Conservation (phyloP, 2,797 vertebrate genomes). For the Serranus cabrilla region DNA sequence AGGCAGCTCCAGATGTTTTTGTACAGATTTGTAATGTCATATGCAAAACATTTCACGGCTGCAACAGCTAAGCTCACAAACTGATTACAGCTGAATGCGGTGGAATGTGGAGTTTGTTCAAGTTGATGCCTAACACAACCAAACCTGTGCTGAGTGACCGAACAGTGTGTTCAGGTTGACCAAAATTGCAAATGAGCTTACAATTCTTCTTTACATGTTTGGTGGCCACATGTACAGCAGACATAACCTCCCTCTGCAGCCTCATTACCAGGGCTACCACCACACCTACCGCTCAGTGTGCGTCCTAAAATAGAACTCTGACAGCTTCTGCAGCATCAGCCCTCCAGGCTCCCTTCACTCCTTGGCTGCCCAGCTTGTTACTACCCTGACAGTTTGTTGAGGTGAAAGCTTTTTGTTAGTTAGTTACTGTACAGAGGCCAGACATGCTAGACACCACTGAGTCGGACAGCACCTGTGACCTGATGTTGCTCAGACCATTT, state of each 20-base stretch:
- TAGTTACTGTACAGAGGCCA: slow-evolving; percentile 45
- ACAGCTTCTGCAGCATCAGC: slow-evolving; percentile 72
- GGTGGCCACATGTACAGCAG: slow-evolving; percentile 34
- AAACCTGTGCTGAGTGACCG: not conserved
- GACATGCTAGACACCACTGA: slow-evolving; percentile 23
- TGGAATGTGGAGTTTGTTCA: slow-evolving; percentile 13
- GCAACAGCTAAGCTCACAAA: slow-evolving; percentile 13
- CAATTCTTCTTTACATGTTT: slow-evolving; percentile 31
- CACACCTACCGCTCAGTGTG: slow-evolving; percentile 47
- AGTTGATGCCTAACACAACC: not conserved
- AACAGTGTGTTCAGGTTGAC: slow-evolving; percentile 24
- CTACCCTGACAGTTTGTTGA: slow-evolving; percentile 51
- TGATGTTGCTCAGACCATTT: not conserved
- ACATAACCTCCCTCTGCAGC: slow-evolving; percentile 57
- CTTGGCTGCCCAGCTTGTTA: slow-evolving; percentile 72
- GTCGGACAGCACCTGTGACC: slow-evolving; percentile 18
- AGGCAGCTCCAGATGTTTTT: slow-evolving; percentile 39
- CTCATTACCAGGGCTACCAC: slow-evolving; percentile 65
- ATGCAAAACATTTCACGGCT: slow-evolving; percentile 40
- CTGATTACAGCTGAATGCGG: slow-evolving; percentile 12
- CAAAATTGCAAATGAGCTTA: slow-evolving; percentile 39
- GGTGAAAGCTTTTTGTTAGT: slow-evolving; percentile 61
- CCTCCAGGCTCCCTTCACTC: slow-evolving; percentile 69
- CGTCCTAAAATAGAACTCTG: slow-evolving; percentile 72
- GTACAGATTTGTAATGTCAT: slow-evolving; percentile 39